A percentile compares a stretch with the other conserved stretches of the same genome.
These are phyloP conservation scores for Archips crataeganus DNA, from an alignment of 2,888 invertebrate species.

Conservation along the genomic window DNA sequence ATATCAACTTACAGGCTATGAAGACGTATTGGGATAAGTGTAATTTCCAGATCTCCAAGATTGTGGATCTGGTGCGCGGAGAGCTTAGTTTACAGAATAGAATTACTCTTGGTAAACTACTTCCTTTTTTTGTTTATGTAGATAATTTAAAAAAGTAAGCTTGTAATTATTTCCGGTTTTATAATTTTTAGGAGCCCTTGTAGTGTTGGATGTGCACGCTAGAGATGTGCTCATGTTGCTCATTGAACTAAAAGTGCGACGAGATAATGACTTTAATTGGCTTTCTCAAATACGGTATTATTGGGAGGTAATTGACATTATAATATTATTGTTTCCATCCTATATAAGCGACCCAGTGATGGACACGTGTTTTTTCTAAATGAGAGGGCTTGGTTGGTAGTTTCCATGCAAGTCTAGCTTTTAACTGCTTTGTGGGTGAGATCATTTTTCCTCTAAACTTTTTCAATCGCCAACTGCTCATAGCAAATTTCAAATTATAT, in stretches of 20 bases:
- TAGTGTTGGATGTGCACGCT: conserved; percentile 97
- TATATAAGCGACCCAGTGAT: too few relatives aligned
- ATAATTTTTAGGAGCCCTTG: conserved; percentile 90
- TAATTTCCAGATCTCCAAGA: conserved; percentile 91
- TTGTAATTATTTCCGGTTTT: not conserved
- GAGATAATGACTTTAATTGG: conserved; percentile 96
- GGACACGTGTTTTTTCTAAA: too few relatives aligned
- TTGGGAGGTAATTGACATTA: conserved; percentile 87
- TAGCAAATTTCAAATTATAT: too few relatives aligned
- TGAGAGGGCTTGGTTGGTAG: too few relatives aligned
- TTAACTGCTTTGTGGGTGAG: too few relatives aligned
- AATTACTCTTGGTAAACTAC: conserved; percentile 90
- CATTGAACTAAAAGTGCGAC: conserved; percentile 87
- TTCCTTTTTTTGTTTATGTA: not conserved
- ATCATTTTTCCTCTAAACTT: too few relatives aligned
- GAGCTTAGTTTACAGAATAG: conserved; percentile 94
- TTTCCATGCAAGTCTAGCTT: too few relatives aligned
- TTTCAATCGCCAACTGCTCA: too few relatives aligned
- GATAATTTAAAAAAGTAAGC: not conserved
- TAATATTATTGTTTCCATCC: too few relatives aligned
- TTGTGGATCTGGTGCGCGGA: conserved; percentile 95
- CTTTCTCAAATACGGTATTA: conserved; percentile 92
- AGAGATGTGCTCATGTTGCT: conserved; percentile 93
- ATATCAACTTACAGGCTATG: conserved; percentile 84
- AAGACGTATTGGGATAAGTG: conserved; percentile 89